Evolutionary conservation across 2,113 vertebrate species (phyloP).

Genomic region (Tichodroma muraria): DNA sequence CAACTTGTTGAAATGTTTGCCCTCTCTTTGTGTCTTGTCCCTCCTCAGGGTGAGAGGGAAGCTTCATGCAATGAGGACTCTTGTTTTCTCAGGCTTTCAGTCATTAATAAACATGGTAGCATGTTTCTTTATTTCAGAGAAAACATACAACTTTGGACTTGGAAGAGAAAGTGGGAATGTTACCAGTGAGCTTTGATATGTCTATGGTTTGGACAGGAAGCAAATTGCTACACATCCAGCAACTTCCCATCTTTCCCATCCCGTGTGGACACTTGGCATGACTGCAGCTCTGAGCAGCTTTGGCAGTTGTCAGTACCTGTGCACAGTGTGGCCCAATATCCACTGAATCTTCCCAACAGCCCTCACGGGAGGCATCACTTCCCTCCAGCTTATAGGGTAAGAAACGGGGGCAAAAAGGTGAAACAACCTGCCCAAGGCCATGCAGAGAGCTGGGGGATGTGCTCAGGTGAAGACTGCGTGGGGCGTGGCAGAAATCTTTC

Average conservation of each 20-base stretch:
- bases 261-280: accelerated
- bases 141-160: background rate
- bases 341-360: background rate
- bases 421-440: background rate
- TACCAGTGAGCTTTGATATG: background rate
- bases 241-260: background rate
- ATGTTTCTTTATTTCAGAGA: background rate
- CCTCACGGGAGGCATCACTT: background rate
- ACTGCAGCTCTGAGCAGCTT: background rate
- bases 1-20: background rate
- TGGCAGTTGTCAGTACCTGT: background rate
- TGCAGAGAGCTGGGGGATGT: background rate
- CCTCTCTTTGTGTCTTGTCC: background rate
- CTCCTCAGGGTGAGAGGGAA: background rate
- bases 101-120: background rate
- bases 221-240: background rate
- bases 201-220: background rate
- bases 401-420: background rate
- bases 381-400: background rate
- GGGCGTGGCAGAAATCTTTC: background rate
- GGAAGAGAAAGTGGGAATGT: background rate
- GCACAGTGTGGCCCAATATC: background rate
- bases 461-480: background rate
- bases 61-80: background rate
- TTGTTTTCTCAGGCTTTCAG: background rate